phyloP scores from a whole-genome alignment of 1,140 invertebrate genomes.

The Yoshiicerus persimilis region DNA sequence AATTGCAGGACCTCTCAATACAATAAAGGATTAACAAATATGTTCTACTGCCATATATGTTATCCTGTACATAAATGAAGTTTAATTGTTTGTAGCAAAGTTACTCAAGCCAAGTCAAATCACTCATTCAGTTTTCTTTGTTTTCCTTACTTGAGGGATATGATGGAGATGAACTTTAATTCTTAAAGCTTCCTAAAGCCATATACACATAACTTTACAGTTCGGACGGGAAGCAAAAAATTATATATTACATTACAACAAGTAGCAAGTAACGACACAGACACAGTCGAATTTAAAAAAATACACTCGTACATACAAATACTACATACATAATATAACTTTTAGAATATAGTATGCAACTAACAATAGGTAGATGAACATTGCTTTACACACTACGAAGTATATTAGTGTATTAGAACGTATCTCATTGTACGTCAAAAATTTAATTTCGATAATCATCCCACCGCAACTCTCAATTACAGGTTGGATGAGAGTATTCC shows the following conservation, averaged over 20 bases:
- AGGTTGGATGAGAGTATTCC: not conserved
- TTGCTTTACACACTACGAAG: not conserved
- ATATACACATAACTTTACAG: not conserved
- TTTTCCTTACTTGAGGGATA: not conserved
- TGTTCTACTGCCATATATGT: too few relatives aligned
- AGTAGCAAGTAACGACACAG: not conserved
- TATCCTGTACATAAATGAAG: not conserved
- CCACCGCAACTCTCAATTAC: constrained; percentile 7
- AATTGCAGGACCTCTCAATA: not conserved
- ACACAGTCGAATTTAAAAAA: not conserved
- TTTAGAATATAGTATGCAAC: too few relatives aligned
- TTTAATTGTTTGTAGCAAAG: constrained; percentile 2
- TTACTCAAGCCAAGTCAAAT: not conserved
- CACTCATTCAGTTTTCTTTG: not conserved
- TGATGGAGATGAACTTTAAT: not conserved
- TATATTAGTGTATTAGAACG: not conserved
- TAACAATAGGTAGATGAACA: not conserved
- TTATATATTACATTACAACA: not conserved
- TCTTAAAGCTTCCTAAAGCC: not conserved
- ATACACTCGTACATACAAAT: too few relatives aligned
- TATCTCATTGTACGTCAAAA: not conserved
- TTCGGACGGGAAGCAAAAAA: not conserved
- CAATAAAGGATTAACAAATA: not conserved
- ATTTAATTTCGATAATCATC: constrained; percentile 15
- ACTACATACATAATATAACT: too few relatives aligned